Base-by-base conservation (phyloP, 1,140 invertebrate genomes). In the Drosophila tristis region DNA sequence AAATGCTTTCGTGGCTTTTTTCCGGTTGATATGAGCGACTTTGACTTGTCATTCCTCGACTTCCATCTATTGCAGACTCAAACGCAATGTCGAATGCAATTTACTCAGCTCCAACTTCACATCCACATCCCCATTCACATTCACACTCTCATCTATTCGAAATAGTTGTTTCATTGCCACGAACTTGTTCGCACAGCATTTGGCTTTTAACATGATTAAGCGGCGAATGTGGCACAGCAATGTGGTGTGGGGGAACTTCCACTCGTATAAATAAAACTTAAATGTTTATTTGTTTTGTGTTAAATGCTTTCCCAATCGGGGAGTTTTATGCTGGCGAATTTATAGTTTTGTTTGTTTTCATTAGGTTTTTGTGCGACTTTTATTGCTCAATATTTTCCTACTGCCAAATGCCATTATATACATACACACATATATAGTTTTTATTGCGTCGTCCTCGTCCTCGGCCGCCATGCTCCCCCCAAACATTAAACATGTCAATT, bases 321-420 rank as follows among this genome's bases (percentile, higher is more conserved):
- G 4, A 80, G 60, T 85, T 85, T 80, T 73, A 85, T 85, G 61
- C 47, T 59, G 31, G 48, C 60, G 49, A 75, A 84, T 82, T 80
- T 84, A 84, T 84, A 77, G 80, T 85, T 85, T 65, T 84, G 80
- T 84, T 84, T 84, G 80, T 84, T 84, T 84, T 84, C 80, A 84
- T 84, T 84, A 82, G 55, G 62, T 64, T 39, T 79, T 74, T 84
- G 53, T 49, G 43, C 50, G 70, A 49, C 65, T 78, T 82, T 82
- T 82, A 84, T 82, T 45, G 65, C 57, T 31, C 68, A 68, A 70
- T 84, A 70, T 71, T 84, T 78, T 74, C 74, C 42, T 23, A 26
- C 20, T 58, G 55, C 61, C 60, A 39, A 50, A 70, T 56, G 61
- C 35, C 44, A 13, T 54, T 62, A 53, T 53, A 59, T 4, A 25